phyloP scores from a whole-genome alignment of 2,113 vertebrate species.

The Aleadryas rufinucha region DNA sequence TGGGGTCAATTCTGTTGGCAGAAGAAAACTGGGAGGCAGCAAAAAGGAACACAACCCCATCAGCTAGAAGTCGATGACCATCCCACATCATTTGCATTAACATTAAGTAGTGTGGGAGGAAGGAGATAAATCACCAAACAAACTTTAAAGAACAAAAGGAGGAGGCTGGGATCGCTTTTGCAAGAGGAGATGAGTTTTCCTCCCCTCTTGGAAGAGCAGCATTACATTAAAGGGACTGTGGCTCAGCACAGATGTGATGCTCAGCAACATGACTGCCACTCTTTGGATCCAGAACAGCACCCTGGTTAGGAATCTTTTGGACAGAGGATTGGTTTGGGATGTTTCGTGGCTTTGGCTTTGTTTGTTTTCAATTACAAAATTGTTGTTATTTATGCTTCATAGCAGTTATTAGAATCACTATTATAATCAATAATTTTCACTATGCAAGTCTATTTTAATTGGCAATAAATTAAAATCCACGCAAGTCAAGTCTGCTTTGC shows the following conservation, averaged over 20 bases:
- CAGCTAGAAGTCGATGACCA: neutral
- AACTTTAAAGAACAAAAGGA: neutral
- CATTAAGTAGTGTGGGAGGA: neutral
- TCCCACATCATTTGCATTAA: neutral
- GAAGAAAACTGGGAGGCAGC: constrained; percentile 1
- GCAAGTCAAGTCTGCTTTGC: neutral
- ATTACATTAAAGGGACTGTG: neutral
- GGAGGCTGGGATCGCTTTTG: neutral
- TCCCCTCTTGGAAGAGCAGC: neutral
- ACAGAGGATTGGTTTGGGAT: neutral
- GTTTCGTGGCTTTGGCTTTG: neutral
- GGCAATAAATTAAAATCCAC: neutral
- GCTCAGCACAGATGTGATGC: neutral
- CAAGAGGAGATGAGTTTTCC: neutral
- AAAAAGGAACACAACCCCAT: neutral
- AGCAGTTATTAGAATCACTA: neutral
- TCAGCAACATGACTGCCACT: neutral
- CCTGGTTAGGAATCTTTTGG: neutral
- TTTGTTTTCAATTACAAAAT: neutral
- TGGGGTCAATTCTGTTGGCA: neutral
- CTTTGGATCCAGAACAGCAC: neutral
- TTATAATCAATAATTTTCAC: neutral
- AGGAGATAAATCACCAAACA: constrained; percentile 2
- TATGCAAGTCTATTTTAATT: neutral
- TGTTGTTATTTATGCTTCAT: neutral